These are phyloP conservation scores for Aspidiotus rigidus DNA, from an alignment of 2,888 invertebrate genomes.

Conservation along the genomic window DNA sequence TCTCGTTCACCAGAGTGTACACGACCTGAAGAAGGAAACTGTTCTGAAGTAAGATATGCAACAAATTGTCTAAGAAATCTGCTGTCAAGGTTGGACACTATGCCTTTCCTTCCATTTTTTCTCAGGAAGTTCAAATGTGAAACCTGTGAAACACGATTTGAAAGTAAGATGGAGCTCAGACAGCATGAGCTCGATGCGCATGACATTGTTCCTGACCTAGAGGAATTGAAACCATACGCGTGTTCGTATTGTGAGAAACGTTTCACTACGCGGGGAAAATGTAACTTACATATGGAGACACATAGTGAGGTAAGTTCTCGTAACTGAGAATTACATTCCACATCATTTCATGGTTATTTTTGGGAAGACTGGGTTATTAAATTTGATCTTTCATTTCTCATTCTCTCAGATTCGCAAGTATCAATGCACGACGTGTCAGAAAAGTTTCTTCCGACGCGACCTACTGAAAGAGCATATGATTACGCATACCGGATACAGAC, in stretches of 20 bases:
- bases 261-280: slow-evolving; percentile 37
- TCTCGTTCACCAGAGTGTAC: slow-evolving; percentile 19
- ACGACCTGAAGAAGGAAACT: slow-evolving; percentile 16
- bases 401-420: slow-evolving; percentile 30
- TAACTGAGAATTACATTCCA: too few species aligned
- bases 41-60: slow-evolving; percentile 2
- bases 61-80: too few species aligned
- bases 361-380: neutral
- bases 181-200: slow-evolving; percentile 25
- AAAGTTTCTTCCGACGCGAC: slow-evolving; percentile 37
- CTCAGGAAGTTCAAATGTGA: slow-evolving; percentile 26
- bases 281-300: slow-evolving; percentile 37
- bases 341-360: too few species aligned
- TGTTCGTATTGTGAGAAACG: slow-evolving; percentile 37
- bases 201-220: slow-evolving; percentile 23
- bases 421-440: slow-evolving; percentile 36
- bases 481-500: slow-evolving; percentile 34
- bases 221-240: slow-evolving; percentile 29
- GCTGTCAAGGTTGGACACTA: too few species aligned
- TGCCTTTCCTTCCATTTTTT: neutral
- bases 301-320: slow-evolving; percentile 36
- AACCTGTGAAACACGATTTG: slow-evolving; percentile 15
- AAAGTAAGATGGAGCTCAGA: slow-evolving; percentile 22
- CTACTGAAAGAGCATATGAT: slow-evolving; percentile 37
- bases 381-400: neutral